These are phyloP conservation scores for Cotesia chilonis DNA, from an alignment of 1,140 invertebrate species.

Conservation along the genomic window DNA sequence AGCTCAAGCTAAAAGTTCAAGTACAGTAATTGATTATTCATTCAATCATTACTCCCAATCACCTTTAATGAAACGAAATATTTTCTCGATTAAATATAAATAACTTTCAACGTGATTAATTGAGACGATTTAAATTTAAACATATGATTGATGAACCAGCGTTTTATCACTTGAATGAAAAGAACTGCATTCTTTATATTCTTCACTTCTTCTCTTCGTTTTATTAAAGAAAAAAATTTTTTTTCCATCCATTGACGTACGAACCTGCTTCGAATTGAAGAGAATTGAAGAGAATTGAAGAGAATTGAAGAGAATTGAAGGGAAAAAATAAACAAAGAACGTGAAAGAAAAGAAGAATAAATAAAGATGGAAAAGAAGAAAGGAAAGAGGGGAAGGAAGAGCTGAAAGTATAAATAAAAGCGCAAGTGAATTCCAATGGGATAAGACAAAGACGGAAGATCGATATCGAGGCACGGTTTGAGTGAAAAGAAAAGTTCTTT, in stretches of 20 bases:
- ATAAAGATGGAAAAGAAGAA: not conserved
- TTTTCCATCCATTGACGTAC: constrained; percentile 16
- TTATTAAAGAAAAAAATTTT: constrained; percentile 4
- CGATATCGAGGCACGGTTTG: not conserved
- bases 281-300: too few species aligned
- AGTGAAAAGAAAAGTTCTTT: constrained; percentile 29
- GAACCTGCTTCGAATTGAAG: constrained; percentile 9
- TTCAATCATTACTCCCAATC: constrained; percentile 30
- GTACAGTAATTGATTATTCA: constrained; percentile 28
- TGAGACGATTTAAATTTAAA: constrained; percentile 30
- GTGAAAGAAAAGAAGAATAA: too few species aligned
- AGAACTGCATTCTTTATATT: not conserved
- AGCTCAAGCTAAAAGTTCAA: not conserved
- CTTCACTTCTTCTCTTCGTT: too few species aligned
- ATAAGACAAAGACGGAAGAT: constrained; percentile 14
- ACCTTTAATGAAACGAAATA: constrained; percentile 4
- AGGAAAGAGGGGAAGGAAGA: constrained; percentile 1
- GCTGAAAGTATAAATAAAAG: constrained; percentile 6
- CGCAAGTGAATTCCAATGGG: constrained; percentile 32
- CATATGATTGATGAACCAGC: constrained; percentile 32
- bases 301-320: too few species aligned
- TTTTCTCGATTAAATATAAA: constrained; percentile 9
- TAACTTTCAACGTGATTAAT: constrained; percentile 24
- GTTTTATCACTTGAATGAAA: constrained; percentile 21
- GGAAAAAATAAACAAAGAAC: too few species aligned